Evolutionary conservation across 2,888 invertebrate species (phyloP).

Genomic region (Julus scanicus): DNA sequence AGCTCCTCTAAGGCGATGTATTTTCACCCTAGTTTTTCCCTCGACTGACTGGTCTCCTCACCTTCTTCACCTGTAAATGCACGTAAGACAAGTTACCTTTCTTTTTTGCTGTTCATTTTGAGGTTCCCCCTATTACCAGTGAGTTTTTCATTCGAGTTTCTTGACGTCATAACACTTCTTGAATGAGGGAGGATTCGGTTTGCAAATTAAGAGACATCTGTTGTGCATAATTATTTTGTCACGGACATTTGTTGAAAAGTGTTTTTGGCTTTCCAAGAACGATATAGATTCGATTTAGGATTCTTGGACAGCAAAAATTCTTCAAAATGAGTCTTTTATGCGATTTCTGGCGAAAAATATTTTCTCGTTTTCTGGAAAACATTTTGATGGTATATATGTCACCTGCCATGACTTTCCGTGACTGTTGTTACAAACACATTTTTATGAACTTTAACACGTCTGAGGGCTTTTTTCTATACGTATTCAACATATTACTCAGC

Average conservation of each 20-base stretch:
- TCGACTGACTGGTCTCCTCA: slow-evolving; percentile 27
- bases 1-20: not conserved
- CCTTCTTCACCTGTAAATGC: slow-evolving; percentile 26
- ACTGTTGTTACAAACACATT: no score
- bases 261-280: not conserved
- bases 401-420: no score
- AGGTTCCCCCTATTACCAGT: not conserved
- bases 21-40: slow-evolving; percentile 11
- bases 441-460: no score
- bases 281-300: not conserved
- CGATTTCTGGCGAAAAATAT: no score
- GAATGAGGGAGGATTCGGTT: not conserved
- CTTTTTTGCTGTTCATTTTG: not conserved
- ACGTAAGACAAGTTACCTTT: not conserved
- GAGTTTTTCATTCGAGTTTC: slow-evolving; percentile 1
- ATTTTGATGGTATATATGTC: no score
- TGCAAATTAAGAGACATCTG: not conserved
- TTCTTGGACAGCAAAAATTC: not conserved
- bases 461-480: no score
- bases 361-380: no score
- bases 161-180: not conserved
- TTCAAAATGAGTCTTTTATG: not conserved
- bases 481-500: no score
- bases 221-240: not conserved
- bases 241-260: not conserved